Conservation (phyloP, 2,888 invertebrate species). For the Galerucella calmariensis region DNA sequence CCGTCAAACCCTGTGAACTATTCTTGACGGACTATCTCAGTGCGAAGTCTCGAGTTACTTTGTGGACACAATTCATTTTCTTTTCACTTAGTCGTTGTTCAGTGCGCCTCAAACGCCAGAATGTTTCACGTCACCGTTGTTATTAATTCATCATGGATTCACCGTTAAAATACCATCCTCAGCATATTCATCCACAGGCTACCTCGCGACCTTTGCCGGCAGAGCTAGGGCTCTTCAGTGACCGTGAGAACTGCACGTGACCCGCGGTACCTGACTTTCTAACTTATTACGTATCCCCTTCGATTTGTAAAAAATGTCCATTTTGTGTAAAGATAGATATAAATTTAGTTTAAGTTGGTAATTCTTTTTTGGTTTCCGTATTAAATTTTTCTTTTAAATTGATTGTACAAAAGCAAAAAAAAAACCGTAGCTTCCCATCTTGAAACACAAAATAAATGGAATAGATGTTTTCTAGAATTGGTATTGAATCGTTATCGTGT, state of each 20-base stretch:
- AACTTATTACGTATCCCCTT: slow-evolving; percentile 65
- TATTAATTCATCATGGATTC: slow-evolving; percentile 38
- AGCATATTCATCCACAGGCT: slow-evolving; percentile 54
- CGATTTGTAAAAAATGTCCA: slow-evolving; percentile 67
- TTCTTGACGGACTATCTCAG: slow-evolving; percentile 57
- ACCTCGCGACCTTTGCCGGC: slow-evolving; percentile 57
- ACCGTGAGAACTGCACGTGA: slow-evolving; percentile 57
- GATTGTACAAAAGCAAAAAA: slow-evolving; percentile 53
- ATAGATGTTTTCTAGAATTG: slow-evolving; percentile 16
- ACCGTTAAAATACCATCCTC: slow-evolving; percentile 32
- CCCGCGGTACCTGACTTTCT: slow-evolving; percentile 61
- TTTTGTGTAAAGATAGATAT: slow-evolving; percentile 67
- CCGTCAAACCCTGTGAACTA: slow-evolving; percentile 57
- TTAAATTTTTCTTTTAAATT: slow-evolving; percentile 35
- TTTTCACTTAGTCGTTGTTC: slow-evolving; percentile 31
- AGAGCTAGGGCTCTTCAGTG: slow-evolving; percentile 54
- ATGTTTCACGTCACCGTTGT: slow-evolving; percentile 36
- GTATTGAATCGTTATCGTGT: slow-evolving; percentile 52
- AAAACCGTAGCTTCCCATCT: slow-evolving; percentile 44
- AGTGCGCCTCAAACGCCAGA: slow-evolving; percentile 50
- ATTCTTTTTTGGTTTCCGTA: slow-evolving; percentile 39
- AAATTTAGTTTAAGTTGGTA: slow-evolving; percentile 65
- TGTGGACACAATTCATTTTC: slow-evolving; percentile 52
- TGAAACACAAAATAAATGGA: slow-evolving; percentile 31
- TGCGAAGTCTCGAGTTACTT: slow-evolving; percentile 62